Conservation (phyloP, 2,113 vertebrate species). For the Microcebus murinus region DNA sequence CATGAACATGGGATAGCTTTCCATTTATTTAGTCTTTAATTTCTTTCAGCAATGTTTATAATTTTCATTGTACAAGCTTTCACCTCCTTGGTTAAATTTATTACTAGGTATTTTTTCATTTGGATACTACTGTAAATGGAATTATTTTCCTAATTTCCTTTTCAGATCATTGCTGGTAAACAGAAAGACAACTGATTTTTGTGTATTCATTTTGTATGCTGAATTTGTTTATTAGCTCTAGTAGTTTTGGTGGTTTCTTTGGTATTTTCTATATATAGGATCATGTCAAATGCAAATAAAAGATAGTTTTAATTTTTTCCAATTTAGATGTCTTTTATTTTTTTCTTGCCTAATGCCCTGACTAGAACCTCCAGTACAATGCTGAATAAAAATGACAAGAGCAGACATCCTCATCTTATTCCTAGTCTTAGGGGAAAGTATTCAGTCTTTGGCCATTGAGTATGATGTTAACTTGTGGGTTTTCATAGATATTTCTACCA, state of each 20-base stretch:
- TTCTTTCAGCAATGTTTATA: background rate
- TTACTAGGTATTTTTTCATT: background rate
- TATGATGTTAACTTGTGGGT: background rate
- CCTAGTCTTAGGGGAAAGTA: background rate
- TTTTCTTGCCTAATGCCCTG: background rate
- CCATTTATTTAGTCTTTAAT: conserved; percentile 12
- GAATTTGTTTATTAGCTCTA: background rate
- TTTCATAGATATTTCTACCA: conserved; percentile 12
- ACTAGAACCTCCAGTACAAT: background rate
- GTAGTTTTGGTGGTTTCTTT: background rate
- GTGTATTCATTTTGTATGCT: background rate
- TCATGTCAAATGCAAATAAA: background rate
- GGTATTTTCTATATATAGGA: background rate
- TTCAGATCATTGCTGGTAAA: background rate
- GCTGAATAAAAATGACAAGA: background rate
- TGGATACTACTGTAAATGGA: background rate
- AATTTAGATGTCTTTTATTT: background rate
- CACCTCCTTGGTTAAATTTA: background rate
- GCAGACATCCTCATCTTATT: background rate
- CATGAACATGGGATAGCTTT: background rate
- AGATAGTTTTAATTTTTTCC: background rate
- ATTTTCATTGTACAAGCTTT: background rate
- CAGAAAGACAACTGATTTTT: background rate
- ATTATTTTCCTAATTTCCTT: background rate
- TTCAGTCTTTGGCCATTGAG: background rate